phyloP scores from a whole-genome alignment of 2,888 invertebrate species.

The Drosophila antonietae region DNA sequence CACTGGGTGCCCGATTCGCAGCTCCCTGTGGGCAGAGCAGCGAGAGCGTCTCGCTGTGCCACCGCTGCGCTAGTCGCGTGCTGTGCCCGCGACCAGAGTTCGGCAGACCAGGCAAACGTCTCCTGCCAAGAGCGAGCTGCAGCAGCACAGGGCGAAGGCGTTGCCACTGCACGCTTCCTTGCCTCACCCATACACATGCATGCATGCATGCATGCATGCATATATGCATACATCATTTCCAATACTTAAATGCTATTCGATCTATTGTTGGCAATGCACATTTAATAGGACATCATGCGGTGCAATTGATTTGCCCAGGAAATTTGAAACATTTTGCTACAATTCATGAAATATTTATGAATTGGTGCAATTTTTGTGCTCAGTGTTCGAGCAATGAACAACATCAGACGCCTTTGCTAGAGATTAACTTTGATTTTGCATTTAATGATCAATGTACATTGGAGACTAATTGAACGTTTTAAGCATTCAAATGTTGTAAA shows the following conservation, averaged over 20 bases:
- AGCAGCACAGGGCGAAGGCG: constrained; percentile 5
- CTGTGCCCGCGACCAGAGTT: constrained; percentile 64
- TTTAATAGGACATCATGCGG: constrained; percentile 20
- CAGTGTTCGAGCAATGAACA: too few species aligned
- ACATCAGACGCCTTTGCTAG: too few species aligned
- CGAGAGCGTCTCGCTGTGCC: constrained; percentile 25
- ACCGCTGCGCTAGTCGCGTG: constrained; percentile 65
- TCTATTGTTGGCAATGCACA: constrained; percentile 14
- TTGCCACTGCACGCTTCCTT: constrained; percentile 22
- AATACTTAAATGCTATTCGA: constrained; percentile 9
- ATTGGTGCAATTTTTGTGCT: too few species aligned
- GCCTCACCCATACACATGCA: constrained; percentile 4
- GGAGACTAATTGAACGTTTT: too few species aligned
- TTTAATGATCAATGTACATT: too few species aligned
- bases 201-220: not conserved
- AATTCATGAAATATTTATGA: not conserved
- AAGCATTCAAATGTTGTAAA: too few species aligned
- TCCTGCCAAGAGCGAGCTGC: not conserved
- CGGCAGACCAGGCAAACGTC: not conserved
- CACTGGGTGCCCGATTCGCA: constrained; percentile 23
- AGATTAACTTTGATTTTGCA: too few species aligned
- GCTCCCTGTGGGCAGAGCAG: constrained; percentile 55
- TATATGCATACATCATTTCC: not conserved
- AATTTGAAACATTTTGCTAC: not conserved
- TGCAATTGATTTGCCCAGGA: constrained; percentile 33